phyloP scores from a whole-genome alignment of 1,140 invertebrate species.

The Melipona quadrifasciata region DNA sequence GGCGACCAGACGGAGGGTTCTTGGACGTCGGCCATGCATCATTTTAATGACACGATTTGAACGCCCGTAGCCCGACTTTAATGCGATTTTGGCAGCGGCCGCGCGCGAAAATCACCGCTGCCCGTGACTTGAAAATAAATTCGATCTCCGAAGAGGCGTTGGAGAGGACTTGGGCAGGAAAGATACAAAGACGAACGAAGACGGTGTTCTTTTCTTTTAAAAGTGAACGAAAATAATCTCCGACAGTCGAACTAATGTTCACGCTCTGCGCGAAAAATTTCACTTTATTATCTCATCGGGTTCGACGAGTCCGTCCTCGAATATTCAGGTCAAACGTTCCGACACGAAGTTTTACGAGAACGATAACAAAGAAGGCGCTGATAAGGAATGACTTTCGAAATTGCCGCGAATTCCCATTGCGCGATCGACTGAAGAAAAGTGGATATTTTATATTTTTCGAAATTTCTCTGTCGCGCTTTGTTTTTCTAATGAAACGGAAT shows the following conservation, averaged over 20 bases:
- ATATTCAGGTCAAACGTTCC: no score
- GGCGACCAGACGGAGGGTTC: constrained; percentile 21
- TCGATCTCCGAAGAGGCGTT: neutral
- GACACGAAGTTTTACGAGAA: no score
- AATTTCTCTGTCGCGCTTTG: neutral
- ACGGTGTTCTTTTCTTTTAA: neutral
- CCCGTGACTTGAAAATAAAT: constrained; percentile 16
- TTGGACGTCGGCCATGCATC: constrained; percentile 72
- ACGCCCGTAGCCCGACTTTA: constrained; percentile 64
- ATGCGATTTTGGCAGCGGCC: constrained; percentile 75
- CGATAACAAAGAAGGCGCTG: no score
- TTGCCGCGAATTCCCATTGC: no score
- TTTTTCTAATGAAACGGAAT: neutral
- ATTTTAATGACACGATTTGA: constrained; percentile 75
- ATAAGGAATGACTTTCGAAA: no score
- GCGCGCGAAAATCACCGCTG: constrained; percentile 19
- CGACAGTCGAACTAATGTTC: neutral
- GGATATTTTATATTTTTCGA: no score
- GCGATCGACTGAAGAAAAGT: no score
- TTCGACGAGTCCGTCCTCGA: no score
- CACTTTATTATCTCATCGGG: neutral
- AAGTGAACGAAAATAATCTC: neutral
- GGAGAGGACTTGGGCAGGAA: neutral
- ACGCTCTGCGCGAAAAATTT: neutral
- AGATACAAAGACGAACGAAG: neutral